These are phyloP conservation scores for Hypomesus transpacificus DNA, from an alignment of 2,113 vertebrate genomes.

Conservation along the genomic window DNA sequence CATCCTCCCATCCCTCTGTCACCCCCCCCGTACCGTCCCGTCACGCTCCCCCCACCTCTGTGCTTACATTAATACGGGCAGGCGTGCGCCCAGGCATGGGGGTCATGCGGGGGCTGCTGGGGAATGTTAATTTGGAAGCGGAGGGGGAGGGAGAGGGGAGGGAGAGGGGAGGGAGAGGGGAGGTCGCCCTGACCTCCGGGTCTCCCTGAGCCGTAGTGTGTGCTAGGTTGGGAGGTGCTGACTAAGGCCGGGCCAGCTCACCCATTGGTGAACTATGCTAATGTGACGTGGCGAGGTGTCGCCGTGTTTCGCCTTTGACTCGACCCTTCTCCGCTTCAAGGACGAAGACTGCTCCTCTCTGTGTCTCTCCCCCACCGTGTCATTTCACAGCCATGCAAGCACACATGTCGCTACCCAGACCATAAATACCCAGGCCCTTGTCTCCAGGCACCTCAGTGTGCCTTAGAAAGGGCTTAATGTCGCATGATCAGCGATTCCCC, in stretches of 20 bases:
- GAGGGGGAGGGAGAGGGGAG: constrained; percentile 6
- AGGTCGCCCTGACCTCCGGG: constrained; percentile 50
- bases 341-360: constrained; percentile 35
- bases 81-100: constrained; percentile 17
- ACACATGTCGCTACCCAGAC: neutral
- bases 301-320: constrained; percentile 24
- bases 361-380: constrained; percentile 10
- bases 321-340: constrained; percentile 44
- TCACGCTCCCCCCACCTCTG: neutral
- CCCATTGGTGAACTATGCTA: constrained; percentile 58
- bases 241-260: constrained; percentile 56
- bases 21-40: neutral
- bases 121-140: constrained; percentile 54
- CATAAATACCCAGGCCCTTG: no score
- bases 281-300: constrained; percentile 52
- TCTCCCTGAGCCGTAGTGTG: constrained; percentile 35
- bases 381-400: constrained; percentile 40
- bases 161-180: constrained; percentile 12
- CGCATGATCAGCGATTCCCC: no score
- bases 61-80: constrained; percentile 8
- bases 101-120: constrained; percentile 42
- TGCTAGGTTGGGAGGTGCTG: constrained; percentile 53
- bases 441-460: no score
- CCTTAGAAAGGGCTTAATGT: no score
- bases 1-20: neutral